phyloP scores from a whole-genome alignment of 2,797 vertebrate species.

The Presbytis comata region DNA sequence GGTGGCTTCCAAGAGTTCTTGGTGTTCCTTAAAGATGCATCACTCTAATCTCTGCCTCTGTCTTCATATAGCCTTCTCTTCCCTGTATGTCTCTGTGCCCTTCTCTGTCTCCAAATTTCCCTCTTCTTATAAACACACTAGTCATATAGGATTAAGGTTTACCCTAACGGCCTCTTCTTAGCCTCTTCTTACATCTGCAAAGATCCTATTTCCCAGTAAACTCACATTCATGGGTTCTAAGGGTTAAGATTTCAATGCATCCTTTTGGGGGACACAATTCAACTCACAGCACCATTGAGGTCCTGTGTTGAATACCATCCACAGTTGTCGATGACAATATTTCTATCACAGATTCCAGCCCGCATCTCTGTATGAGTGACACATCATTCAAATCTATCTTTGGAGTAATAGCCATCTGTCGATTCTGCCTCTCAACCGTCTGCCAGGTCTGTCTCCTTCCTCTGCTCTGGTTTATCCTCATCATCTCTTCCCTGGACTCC shows the following conservation, averaged over 20 bases:
- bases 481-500: not conserved
- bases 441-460: constrained; percentile 1
- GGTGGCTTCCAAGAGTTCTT: not conserved
- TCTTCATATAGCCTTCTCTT: not conserved
- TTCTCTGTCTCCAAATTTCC: not conserved
- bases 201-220: not conserved
- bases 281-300: not conserved
- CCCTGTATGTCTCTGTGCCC: not conserved
- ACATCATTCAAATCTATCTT: constrained; percentile 30
- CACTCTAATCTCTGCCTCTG: not conserved
- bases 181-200: not conserved
- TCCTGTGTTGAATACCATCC: not conserved
- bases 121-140: not conserved
- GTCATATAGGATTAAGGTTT: not conserved
- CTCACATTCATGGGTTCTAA: not conserved
- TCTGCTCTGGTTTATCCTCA: not conserved
- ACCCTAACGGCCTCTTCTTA: not conserved
- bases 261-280: not conserved
- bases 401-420: constrained; percentile 28
- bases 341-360: not conserved
- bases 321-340: not conserved
- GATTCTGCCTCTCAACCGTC: not conserved
- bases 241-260: not conserved
- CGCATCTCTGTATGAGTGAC: not conserved
- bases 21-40: not conserved